Evolutionary conservation across 2,888 invertebrate species (phyloP), one percentile per base, ranked within the genome.

Genomic region (Drosophila koepferae): DNA sequence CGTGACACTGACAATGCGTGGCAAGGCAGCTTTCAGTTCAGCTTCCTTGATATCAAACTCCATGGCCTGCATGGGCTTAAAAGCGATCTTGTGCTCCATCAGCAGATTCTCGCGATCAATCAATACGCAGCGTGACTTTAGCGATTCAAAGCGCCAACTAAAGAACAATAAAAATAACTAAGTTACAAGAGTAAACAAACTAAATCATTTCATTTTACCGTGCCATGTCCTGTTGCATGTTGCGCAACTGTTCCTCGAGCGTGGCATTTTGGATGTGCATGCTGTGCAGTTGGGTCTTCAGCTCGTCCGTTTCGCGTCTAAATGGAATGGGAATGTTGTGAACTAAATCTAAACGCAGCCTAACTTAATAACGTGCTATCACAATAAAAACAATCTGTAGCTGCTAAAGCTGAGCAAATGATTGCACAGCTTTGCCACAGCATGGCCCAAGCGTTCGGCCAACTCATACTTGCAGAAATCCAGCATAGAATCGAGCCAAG

Each of bases 91-190:
- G 66, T 93, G 83, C 46, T 93, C 91, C 38, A 82, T 87, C 28
- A 93, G 82, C 20, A 92, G 72, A 74, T 90, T 77, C 78, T 93
- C 93, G n/a, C 92, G 90, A 69, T 92, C 90, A 40, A 92, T 88
- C 5, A 93, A 78, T 58, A 92, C 83, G 58, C 93, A 93, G 12
- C 93, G 90, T 1, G 90, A 90, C 70, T 92, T 93, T 3, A 93
- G 74, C 0, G 92, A 90, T 73, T 93, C 93, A 75, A 93, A 93
- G 23, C 93, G 91, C 93, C 93, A 93, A 62, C 93, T 93, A 18
- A 9, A 6, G 5, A 28, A 10, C 3, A 23, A 18, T 34, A 0
- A 2, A 0, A 7, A 16, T 3, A 7, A 20, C 7, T 16, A 16
- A 2, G 38, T 40, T 40, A 28, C 9, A 48, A 3, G 8, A n/a